Evolutionary conservation across 2,888 invertebrate species (phyloP).

Genomic region (Drosophila anceps): DNA sequence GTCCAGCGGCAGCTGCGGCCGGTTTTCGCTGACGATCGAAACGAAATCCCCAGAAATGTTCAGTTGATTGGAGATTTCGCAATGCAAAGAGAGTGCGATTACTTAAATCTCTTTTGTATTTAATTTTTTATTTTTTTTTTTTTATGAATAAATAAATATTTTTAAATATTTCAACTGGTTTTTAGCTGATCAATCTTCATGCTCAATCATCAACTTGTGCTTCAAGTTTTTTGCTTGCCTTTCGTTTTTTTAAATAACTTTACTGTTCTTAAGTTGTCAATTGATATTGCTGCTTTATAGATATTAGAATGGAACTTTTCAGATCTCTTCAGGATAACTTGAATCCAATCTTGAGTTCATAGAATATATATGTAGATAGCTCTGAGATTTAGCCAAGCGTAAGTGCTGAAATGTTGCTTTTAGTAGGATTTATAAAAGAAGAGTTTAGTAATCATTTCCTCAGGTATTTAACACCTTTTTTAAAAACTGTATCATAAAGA

Average conservation of each 20-base stretch:
- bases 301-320: no score
- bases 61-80: slow-evolving; percentile 9
- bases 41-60: slow-evolving; percentile 11
- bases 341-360: not conserved
- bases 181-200: not conserved
- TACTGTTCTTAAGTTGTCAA: not conserved
- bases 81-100: slow-evolving; percentile 15
- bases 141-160: slow-evolving; percentile 1
- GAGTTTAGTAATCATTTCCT: not conserved
- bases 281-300: not conserved
- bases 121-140: not conserved
- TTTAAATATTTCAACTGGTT: slow-evolving; percentile 7
- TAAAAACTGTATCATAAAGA: not conserved
- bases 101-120: slow-evolving; percentile 3
- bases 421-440: not conserved
- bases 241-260: not conserved
- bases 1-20: not conserved
- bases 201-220: not conserved
- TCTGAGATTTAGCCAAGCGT: no score
- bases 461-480: not conserved
- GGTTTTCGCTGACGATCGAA: slow-evolving; percentile 38
- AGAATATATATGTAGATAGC: no score
- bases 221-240: not conserved
- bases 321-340: no score
- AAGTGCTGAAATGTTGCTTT: not conserved